Conservation (phyloP, 2,888 invertebrate species). For the Drosophila kanekoi region DNA sequence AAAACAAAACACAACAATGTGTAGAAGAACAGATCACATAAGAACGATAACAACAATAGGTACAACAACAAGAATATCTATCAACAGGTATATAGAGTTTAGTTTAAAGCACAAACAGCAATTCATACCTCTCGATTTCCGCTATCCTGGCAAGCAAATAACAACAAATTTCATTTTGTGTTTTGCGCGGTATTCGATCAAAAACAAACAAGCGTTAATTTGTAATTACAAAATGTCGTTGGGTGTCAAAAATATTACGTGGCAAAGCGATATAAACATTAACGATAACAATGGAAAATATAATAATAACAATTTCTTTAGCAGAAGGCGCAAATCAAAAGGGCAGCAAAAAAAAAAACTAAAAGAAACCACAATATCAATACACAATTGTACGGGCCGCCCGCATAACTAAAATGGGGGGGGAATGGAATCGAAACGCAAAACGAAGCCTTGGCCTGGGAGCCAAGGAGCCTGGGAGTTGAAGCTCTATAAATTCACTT, state of each 20-base stretch:
- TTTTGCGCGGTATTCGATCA: slow-evolving; percentile 79
- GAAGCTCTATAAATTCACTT: slow-evolving; percentile 1
- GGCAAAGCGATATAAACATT: slow-evolving; percentile 41
- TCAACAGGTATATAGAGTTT: slow-evolving; percentile 63
- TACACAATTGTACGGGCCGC: slow-evolving; percentile 30
- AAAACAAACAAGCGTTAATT: slow-evolving; percentile 78
- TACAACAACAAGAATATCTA: slow-evolving; percentile 32
- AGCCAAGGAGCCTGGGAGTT: slow-evolving; percentile 13
- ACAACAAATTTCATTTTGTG: slow-evolving; percentile 84
- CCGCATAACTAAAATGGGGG: slow-evolving; percentile 24
- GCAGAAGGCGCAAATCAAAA: slow-evolving; percentile 27
- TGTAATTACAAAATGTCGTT: slow-evolving; percentile 56
- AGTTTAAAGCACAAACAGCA: slow-evolving; percentile 74
- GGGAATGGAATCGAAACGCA: slow-evolving; percentile 4
- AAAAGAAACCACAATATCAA: slow-evolving; percentile 15
- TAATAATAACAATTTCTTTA: slow-evolving; percentile 13
- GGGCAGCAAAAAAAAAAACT: slow-evolving; percentile 4
- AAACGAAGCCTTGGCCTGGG: slow-evolving; percentile 6
- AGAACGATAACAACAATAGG: slow-evolving; percentile 5
- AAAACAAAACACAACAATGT: slow-evolving; percentile 1
- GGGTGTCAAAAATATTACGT: slow-evolving; percentile 36
- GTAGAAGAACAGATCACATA: slow-evolving; percentile 4
- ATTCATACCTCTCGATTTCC: slow-evolving; percentile 89
- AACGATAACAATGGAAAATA: slow-evolving; percentile 16
- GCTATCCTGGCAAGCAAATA: slow-evolving; percentile 88